These are phyloP conservation scores for Eptesicus fuscus DNA, from an alignment of 2,113 vertebrate species.

Conservation along the genomic window DNA sequence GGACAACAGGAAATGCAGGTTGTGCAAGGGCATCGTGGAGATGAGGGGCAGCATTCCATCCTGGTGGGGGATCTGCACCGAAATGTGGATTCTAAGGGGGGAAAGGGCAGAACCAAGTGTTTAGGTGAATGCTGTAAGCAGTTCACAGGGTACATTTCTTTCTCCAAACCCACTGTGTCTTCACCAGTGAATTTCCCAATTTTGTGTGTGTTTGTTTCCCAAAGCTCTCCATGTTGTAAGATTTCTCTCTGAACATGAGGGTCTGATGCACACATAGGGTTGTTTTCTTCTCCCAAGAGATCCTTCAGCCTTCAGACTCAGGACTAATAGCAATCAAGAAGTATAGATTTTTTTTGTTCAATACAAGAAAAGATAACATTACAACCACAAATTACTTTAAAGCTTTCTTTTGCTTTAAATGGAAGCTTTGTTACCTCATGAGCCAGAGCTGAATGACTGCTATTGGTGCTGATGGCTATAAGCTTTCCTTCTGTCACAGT, in stretches of 20 bases:
- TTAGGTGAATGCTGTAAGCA: background rate
- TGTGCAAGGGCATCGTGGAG: slow-evolving; percentile 97
- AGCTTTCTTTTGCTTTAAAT: background rate
- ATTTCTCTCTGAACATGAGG: background rate
- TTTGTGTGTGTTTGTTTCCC: background rate
- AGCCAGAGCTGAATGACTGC: background rate
- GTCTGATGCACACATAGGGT: accelerated
- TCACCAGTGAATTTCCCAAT: background rate
- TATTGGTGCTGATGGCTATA: accelerated
- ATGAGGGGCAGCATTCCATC: slow-evolving; percentile 98
- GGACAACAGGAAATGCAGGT: slow-evolving; percentile 95
- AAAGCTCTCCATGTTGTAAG: background rate
- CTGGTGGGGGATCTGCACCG: slow-evolving; percentile 98
- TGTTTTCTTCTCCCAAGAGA: background rate
- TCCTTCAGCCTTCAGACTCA: background rate
- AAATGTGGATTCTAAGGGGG: slow-evolving; percentile 93
- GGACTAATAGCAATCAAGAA: background rate
- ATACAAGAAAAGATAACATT: background rate
- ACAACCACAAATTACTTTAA: background rate
- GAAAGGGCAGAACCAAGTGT: background rate
- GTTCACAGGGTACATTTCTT: background rate
- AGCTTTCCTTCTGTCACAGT: background rate
- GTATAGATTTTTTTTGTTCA: background rate
- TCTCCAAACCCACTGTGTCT: background rate
- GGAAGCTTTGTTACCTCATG: background rate